Percentiles rank a stretch among this genome's conserved stretches.
These are phyloP conservation scores for Venustoraphidia nigricollis DNA, from an alignment of 2,888 invertebrate genomes.

Conservation along the genomic window DNA sequence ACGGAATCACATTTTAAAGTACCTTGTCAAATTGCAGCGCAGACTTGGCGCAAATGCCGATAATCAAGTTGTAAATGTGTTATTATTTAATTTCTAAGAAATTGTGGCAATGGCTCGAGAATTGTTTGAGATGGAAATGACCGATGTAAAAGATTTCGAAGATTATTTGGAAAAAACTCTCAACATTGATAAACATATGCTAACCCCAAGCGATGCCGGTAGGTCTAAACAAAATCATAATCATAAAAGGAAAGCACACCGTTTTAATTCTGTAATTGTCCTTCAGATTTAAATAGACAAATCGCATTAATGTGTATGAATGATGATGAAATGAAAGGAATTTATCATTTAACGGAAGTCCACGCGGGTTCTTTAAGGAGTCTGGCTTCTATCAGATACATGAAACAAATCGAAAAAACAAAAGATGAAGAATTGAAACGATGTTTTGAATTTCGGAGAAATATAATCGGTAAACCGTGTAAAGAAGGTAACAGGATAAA, in stretches of 20 bases:
- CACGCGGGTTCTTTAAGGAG: slow-evolving; percentile 21
- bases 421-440: neutral
- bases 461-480: neutral
- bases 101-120: too few relatives aligned
- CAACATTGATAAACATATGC: too few relatives aligned
- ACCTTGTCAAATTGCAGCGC: too few relatives aligned
- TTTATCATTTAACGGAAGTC: slow-evolving; percentile 22
- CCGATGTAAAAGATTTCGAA: too few relatives aligned
- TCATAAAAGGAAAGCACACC: neutral
- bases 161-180: too few relatives aligned
- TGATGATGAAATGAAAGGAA: slow-evolving; percentile 18
- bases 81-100: too few relatives aligned
- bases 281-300: slow-evolving; percentile 17
- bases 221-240: too few relatives aligned
- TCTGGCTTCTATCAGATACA: slow-evolving; percentile 18
- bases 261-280: neutral
- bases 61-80: too few relatives aligned
- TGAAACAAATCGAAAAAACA: slow-evolving; percentile 11
- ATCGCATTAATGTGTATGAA: slow-evolving; percentile 15
- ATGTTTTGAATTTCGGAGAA: neutral
- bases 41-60: too few relatives aligned
- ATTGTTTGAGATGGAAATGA: too few relatives aligned
- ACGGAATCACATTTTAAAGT: too few relatives aligned
- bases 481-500: slow-evolving; percentile 13
- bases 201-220: too few relatives aligned